Evolutionary conservation across 2,888 invertebrate genomes (phyloP), one percentile per base, ranked within the genome.

Genomic region (Platerodrilus igneus): DNA sequence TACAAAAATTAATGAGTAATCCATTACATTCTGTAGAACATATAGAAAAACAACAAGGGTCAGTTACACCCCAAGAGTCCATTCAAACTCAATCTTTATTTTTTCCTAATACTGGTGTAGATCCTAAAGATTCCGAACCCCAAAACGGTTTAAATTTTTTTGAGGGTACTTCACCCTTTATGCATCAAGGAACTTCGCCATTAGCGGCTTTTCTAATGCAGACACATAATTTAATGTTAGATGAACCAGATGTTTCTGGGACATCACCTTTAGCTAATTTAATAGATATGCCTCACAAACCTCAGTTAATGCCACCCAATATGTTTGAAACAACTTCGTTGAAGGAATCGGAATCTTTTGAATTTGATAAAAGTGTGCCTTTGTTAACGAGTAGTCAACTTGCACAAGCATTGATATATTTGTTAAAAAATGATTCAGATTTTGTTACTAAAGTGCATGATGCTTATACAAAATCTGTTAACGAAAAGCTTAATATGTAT

Each of bases 361-460:
- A 33, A 23, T 9, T 17, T n/a, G 64, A 46, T 23, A 47, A 44
- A 25, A 53, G 64, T 23, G 72, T 81, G 1, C 86, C 88, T 64
- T 87, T 90, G 9, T 74, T 94, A 32, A 92, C 89, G 26, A 83
- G 83, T 65, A 86, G 87, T 62, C 94, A 94, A 66, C 74, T 94
- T 44, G 79, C 88, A 19, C 91, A 93, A 71, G 91, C 93, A 16
- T 81, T 94, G 60, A 81, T 84, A 56, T 86, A 91, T 70, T 75
- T 94, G 40, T 73, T 93, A 40, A 85, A 87, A 71, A 86, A 86
- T 68, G 92, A 94, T 67, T 77, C 84, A 18, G 86, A 87, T 52
- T 94, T 94, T 71, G 80, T 91, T 19, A 83, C 82, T 60, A 90
- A 87, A 67, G 73, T 94, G 47, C 92, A 94, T 63, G 90, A 93